phyloP scores from a whole-genome alignment of 2,888 invertebrate species.

The Dicyrtoma fusca region DNA sequence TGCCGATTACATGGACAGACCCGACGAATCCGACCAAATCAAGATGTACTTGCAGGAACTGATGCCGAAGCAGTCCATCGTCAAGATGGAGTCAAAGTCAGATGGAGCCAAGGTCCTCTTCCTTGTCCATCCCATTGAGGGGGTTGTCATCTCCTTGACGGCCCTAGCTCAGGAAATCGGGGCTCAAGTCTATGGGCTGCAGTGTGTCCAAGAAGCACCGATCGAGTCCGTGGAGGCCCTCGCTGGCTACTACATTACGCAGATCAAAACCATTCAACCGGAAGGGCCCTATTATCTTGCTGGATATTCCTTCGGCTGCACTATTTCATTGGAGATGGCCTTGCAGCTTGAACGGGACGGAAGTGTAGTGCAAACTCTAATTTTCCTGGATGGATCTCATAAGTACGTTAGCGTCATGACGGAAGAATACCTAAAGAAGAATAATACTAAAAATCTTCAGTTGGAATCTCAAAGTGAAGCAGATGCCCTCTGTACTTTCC shows the following conservation, averaged over 20 bases:
- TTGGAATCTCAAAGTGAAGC: constrained; percentile 65
- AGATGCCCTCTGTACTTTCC: constrained; percentile 78
- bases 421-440: constrained; percentile 65
- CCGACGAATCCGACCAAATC: constrained; percentile 48
- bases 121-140: constrained; percentile 85
- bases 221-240: constrained; percentile 71
- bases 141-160: constrained; percentile 73
- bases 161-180: constrained; percentile 73
- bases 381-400: constrained; percentile 89
- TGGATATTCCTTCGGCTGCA: constrained; percentile 95
- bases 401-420: constrained; percentile 78
- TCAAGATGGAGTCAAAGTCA: constrained; percentile 65
- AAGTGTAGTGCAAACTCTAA: constrained; percentile 64
- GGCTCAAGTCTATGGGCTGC: constrained; percentile 81
- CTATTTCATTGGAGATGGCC: constrained; percentile 94
- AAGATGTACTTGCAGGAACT: constrained; percentile 65
- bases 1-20: constrained; percentile 26
- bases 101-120: constrained; percentile 60
- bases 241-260: constrained; percentile 72
- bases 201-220: constrained; percentile 79
- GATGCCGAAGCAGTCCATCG: constrained; percentile 73
- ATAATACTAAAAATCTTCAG: constrained; percentile 61
- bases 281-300: constrained; percentile 83
- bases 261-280: constrained; percentile 76
- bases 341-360: constrained; percentile 72